Conservation (phyloP, 2,888 invertebrate genomes). For the Drosophila pseudotalamancana region DNA sequence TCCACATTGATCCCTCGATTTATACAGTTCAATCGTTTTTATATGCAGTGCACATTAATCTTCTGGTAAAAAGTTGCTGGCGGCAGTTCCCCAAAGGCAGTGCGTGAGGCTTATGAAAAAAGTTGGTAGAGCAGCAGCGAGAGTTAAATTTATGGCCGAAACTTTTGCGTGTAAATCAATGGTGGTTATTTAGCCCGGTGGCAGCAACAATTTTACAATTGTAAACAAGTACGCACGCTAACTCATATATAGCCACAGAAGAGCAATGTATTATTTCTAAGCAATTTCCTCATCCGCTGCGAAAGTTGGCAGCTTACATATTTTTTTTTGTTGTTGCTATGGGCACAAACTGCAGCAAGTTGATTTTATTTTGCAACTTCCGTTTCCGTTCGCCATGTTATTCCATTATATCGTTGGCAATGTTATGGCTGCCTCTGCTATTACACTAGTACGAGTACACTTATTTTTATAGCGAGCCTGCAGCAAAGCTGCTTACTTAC, state of each 20-base stretch:
- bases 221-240: slow-evolving; percentile 53
- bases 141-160: slow-evolving; percentile 69
- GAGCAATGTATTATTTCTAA: slow-evolving; percentile 72
- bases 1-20: slow-evolving; percentile 40
- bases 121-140: slow-evolving; percentile 53
- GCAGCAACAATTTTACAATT: slow-evolving; percentile 61
- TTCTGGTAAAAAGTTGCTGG: slow-evolving; percentile 45
- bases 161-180: slow-evolving; percentile 73
- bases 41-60: slow-evolving; percentile 68
- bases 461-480: slow-evolving; percentile 24
- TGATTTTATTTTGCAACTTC: slow-evolving; percentile 69
- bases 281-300: slow-evolving; percentile 70
- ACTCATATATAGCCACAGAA: slow-evolving; percentile 11
- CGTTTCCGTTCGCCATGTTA: slow-evolving; percentile 63
- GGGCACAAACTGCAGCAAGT: slow-evolving; percentile 34
- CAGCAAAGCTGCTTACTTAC: slow-evolving; percentile 86
- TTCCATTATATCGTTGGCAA: slow-evolving; percentile 46
- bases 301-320: slow-evolving; percentile 57
- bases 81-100: slow-evolving; percentile 26
- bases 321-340: slow-evolving; percentile 15
- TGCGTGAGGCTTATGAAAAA: slow-evolving; percentile 69
- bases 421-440: slow-evolving; percentile 8
- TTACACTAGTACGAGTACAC: slow-evolving; percentile 3
- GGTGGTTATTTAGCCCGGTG: slow-evolving; percentile 67
- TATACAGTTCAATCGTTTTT: slow-evolving; percentile 66